These are phyloP conservation scores for Hexactinellida sp. DNA, from an alignment of 37 sponge, comb jelly and placozoan species.

Conservation along the genomic window DNA sequence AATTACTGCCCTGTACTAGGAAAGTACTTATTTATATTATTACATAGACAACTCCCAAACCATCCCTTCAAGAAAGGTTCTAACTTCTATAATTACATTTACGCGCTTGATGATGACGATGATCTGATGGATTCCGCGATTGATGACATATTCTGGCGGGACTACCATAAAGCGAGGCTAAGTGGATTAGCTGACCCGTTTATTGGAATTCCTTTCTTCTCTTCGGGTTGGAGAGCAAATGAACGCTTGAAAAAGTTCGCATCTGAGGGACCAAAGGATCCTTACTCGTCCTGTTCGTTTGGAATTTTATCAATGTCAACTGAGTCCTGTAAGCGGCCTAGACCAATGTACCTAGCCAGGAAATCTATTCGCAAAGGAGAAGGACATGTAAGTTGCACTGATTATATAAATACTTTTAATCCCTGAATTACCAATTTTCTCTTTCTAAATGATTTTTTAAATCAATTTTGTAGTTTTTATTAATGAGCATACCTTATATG, in stretches of 20 bases:
- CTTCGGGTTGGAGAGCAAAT: neutral
- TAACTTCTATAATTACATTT: neutral
- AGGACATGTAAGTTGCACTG: slow-evolving; percentile 17
- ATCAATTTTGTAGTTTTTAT: neutral
- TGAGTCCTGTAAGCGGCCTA: neutral
- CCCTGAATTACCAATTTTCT: no score
- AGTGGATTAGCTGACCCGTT: neutral
- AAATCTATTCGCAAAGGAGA: slow-evolving; percentile 8
- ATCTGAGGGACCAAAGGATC: neutral
- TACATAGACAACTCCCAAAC: neutral
- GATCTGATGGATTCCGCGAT: neutral
- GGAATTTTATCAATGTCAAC: neutral
- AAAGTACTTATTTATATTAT: no score
- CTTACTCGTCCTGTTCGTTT: neutral
- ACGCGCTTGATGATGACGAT: slow-evolving; percentile 10
- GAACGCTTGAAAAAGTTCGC: slow-evolving; percentile 5
- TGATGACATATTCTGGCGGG: slow-evolving; percentile 5
- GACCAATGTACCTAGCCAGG: neutral
- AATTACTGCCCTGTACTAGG: no score
- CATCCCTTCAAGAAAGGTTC: neutral
- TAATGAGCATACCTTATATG: neutral
- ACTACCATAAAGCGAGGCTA: neutral
- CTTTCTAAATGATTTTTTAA: neutral
- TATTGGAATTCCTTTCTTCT: slow-evolving; percentile 8
- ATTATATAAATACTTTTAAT: no score